Percentiles rank a stretch among this genome's conserved stretches.
phyloP scores from a whole-genome alignment of 2,888 invertebrate genomes.

The Diogma glabrata region DNA sequence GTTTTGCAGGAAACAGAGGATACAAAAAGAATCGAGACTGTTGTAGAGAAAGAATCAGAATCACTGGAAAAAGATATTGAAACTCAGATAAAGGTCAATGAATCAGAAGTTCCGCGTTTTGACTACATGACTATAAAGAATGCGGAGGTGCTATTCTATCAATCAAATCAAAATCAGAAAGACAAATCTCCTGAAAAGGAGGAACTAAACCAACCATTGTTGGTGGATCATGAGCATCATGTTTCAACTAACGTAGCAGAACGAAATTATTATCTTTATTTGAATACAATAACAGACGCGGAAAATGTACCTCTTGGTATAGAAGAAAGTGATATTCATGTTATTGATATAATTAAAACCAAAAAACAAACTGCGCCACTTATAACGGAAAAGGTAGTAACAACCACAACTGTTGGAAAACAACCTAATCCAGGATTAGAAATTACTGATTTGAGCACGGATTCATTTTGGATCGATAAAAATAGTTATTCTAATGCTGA shows the following conservation, averaged over 20 bases:
- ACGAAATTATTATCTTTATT: slow-evolving; percentile 19
- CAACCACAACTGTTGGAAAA: too few species aligned
- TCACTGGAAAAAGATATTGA: too few species aligned
- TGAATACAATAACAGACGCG: slow-evolving; percentile 8
- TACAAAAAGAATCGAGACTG: too few species aligned
- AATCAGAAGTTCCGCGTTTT: neutral
- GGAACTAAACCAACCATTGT: neutral
- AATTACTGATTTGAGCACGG: neutral
- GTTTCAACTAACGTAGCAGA: slow-evolving; percentile 19
- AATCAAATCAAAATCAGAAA: neutral
- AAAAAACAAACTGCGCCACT: too few species aligned
- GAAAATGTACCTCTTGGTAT: slow-evolving; percentile 6
- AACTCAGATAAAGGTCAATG: too few species aligned
- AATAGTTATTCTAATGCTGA: neutral
- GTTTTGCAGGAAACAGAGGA: too few species aligned
- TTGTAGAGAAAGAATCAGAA: too few species aligned
- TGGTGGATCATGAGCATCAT: neutral
- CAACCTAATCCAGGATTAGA: too few species aligned
- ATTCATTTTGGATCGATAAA: slow-evolving; percentile 4
- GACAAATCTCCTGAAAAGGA: too few species aligned
- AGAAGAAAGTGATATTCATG: neutral
- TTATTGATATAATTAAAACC: too few species aligned
- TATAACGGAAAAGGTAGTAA: too few species aligned
- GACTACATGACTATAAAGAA: slow-evolving; percentile 3
- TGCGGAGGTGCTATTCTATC: neutral